Evolutionary conservation across 92 coral and sea anemone genomes (phyloP).

Genomic region (Isaurus tuberculatus): DNA sequence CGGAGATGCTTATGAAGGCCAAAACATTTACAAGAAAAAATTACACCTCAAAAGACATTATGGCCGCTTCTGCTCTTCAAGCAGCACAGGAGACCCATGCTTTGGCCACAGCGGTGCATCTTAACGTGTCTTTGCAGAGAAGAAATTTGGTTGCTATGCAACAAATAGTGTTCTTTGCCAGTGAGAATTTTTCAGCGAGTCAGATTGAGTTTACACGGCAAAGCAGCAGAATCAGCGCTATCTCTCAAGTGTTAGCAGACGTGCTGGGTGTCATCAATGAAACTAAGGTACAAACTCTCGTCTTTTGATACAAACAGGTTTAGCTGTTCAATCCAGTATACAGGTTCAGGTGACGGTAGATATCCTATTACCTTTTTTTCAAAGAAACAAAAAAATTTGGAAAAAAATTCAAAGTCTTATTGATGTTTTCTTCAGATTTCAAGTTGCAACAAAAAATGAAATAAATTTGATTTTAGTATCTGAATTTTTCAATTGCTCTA

Average conservation of each 20-base stretch:
- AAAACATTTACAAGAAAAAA: constrained; percentile 35
- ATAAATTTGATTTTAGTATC: too few species aligned
- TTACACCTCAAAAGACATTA: constrained; percentile 49
- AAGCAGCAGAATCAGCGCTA: constrained; percentile 14
- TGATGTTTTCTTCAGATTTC: too few species aligned
- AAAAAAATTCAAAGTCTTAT: too few species aligned
- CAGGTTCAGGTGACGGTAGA: too few species aligned
- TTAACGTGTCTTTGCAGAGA: constrained; percentile 61
- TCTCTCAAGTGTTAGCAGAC: constrained; percentile 32
- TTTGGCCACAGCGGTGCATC: constrained; percentile 47
- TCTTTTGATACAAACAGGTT: too few species aligned
- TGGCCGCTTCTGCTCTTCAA: constrained; percentile 38
- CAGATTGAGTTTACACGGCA: constrained; percentile 30
- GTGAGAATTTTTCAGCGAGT: constrained; percentile 44
- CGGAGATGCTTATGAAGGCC: constrained; percentile 51
- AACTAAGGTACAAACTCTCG: constrained; percentile 67
- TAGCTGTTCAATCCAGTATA: too few species aligned
- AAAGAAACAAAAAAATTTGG: too few species aligned
- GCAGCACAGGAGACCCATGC: constrained; percentile 36
- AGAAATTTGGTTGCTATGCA: constrained; percentile 53
- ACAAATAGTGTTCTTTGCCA: constrained; percentile 29
- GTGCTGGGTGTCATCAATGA: constrained; percentile 60
- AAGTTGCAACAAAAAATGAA: too few species aligned
- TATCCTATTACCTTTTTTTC: not conserved
- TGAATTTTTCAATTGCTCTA: too few species aligned